Base-by-base conservation (phyloP, 2,113 vertebrate species). In the Sinocyclocheilus anophthalmus region DNA sequence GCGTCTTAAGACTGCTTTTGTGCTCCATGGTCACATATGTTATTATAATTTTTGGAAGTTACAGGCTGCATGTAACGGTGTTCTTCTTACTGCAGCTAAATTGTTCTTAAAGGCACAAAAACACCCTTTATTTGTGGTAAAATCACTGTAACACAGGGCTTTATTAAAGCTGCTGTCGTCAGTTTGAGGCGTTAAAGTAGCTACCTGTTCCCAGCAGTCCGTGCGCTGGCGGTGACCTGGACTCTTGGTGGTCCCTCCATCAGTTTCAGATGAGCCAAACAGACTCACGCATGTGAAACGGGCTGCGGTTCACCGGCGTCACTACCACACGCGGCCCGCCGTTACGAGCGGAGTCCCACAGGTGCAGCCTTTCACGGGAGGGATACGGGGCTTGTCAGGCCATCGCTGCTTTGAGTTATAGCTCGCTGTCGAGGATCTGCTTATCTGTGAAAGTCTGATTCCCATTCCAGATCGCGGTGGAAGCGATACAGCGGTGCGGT, bases 321-420 rank as follows among this genome's bases (percentile, higher is more conserved):
- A 81, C 85, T 73, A 48, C 67, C 83, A 80, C 86, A 83, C 88
- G 69, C 67, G 33, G 69, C 57, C 76, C 70, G 30, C 63, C 75
- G 86, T 87, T 86, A 87, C 84, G 88, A 69, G 73, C 61, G 61
- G 14, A 22, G 67, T 85, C 81, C 79, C 84, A 83, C 80, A 69
- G 81, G 69, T 73, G 61, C 76, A 50, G 83, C 81, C 77, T 81
- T 86, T 86, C 84, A 87, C 79, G 22, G 59, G 73, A 80, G 57
- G 83, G 83, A 83, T 78, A 50, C 75, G 4, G 88, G 67, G 79
- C 88, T 85, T 73, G 84, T 87, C 86, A 70, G 88, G 80, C 83
- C 88, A 81, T 86, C 75, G 24, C 86, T 42, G 57, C 75, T 78
- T 10, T 89, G 88, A 89, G 70, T 89, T 87, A 87, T 63, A 65